phyloP scores from a whole-genome alignment of 2,113 vertebrate genomes.

The Stegostoma tigrinum region DNA sequence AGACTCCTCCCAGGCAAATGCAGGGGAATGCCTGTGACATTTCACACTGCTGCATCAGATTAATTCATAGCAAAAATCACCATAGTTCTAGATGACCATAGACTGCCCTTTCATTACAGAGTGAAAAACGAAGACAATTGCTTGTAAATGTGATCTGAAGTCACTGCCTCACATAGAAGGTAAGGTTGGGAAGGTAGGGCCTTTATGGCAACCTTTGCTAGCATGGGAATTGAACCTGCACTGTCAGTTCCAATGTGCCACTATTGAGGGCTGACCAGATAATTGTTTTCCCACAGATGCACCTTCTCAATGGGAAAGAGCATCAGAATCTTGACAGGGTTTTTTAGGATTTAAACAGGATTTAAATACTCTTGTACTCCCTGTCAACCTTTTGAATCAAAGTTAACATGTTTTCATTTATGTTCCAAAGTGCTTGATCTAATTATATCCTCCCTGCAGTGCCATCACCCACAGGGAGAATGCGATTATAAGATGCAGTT shows the following conservation, averaged over 20 bases:
- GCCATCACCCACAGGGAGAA: not conserved
- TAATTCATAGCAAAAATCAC: too few species aligned
- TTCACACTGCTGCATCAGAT: not conserved
- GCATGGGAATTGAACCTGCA: too few species aligned
- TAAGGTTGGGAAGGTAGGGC: too few species aligned
- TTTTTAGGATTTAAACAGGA: not conserved
- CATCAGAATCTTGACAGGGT: not conserved
- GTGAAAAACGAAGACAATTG: too few species aligned
- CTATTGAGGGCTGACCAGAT: not conserved
- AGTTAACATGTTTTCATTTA: not conserved
- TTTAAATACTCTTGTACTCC: not conserved
- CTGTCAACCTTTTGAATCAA: not conserved
- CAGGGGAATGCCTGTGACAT: not conserved
- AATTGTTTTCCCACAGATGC: not conserved
- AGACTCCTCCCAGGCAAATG: not conserved
- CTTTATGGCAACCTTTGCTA: too few species aligned
- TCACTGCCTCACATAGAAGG: too few species aligned
- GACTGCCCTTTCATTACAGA: too few species aligned
- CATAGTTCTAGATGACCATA: too few species aligned
- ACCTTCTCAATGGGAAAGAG: not conserved
- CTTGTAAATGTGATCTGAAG: too few species aligned
- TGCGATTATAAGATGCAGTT: not conserved
- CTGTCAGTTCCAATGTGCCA: not conserved
- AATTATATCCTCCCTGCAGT: not conserved
- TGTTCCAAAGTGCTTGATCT: not conserved